A percentile compares a stretch with the other conserved stretches of the same genome.
These are phyloP conservation scores for Phengaris alcon DNA, from an alignment of 2,888 invertebrate genomes.

Conservation along the genomic window DNA sequence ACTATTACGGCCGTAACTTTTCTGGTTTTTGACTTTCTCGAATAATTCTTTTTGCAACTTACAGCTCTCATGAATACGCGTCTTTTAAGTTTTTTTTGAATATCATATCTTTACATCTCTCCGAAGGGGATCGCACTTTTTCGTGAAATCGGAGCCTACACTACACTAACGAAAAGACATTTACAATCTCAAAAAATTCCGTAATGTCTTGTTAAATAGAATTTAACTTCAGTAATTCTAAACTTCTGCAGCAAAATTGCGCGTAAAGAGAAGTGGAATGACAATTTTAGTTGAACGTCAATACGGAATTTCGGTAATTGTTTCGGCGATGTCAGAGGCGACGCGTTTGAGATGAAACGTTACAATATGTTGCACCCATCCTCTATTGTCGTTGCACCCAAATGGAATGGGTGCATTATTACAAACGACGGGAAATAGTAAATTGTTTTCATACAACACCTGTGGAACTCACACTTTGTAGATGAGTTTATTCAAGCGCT, in stretches of 20 bases:
- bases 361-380: conserved; percentile 12
- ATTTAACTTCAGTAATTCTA: neutral
- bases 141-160: too few species aligned
- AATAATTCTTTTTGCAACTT: too few species aligned
- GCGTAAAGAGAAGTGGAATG: neutral
- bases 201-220: neutral
- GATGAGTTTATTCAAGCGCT: conserved; percentile 31
- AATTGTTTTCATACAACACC: conserved; percentile 62
- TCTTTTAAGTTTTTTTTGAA: too few species aligned
- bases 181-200: too few species aligned
- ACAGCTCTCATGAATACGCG: too few species aligned
- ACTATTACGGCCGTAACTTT: too few species aligned
- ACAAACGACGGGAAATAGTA: conserved; percentile 45
- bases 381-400: conserved; percentile 33
- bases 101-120: too few species aligned
- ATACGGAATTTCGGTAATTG: conserved; percentile 1
- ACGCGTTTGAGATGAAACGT: conserved; percentile 12
- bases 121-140: too few species aligned
- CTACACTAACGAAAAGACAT: too few species aligned
- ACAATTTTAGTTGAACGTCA: neutral
- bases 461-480: conserved; percentile 44
- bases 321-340: neutral
- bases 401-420: conserved; percentile 55
- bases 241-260: conserved; percentile 4
- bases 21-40: too few species aligned